These are phyloP conservation scores for Helicolenus hilgendorfi DNA, from an alignment of 2,797 vertebrate species.

Conservation along the genomic window DNA sequence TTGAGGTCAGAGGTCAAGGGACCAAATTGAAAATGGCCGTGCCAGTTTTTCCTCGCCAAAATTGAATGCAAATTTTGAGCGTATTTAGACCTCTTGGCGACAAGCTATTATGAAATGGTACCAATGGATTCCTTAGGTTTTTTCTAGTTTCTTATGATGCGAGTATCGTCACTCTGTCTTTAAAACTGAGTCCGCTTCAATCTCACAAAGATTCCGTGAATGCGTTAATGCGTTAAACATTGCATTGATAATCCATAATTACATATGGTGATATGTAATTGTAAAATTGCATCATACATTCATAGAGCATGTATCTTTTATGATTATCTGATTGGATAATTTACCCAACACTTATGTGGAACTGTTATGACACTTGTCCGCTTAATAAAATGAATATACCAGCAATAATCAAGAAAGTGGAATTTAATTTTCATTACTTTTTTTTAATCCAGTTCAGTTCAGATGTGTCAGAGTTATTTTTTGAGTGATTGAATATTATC, in stretches of 20 bases:
- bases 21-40: accelerated
- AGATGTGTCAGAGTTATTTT: not conserved
- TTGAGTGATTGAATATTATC: not conserved
- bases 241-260: not conserved
- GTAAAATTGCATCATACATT: not conserved
- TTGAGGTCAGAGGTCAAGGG: too few relatives aligned
- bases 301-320: not conserved
- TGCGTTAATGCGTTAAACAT: too few relatives aligned
- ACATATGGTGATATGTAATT: not conserved
- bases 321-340: not conserved
- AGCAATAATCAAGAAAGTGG: not conserved
- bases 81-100: too few relatives aligned
- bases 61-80: accelerated
- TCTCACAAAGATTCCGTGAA: too few relatives aligned
- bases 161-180: too few relatives aligned
- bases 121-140: too few relatives aligned
- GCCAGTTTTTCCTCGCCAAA: too few relatives aligned
- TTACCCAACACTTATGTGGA: too few relatives aligned
- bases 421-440: not conserved
- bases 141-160: too few relatives aligned
- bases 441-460: not conserved
- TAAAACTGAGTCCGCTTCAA: too few relatives aligned
- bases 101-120: too few relatives aligned
- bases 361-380: not conserved
- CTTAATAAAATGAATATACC: not conserved